Evolutionary conservation across 2,888 invertebrate genomes (phyloP), one percentile per base, ranked within the genome.

Genomic region (Ceraclea dissimilis): DNA sequence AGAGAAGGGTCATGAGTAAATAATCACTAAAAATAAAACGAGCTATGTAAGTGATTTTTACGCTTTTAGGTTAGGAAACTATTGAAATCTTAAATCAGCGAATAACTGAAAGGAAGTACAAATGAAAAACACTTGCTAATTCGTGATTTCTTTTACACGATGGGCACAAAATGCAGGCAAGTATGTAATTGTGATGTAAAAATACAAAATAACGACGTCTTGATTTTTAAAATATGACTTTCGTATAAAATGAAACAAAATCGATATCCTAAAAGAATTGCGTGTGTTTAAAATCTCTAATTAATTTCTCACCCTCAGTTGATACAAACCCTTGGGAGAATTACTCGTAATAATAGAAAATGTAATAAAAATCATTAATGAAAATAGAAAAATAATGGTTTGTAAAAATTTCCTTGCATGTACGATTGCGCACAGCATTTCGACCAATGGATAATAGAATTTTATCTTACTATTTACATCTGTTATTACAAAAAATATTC

Each of bases 361-460:
- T n/a, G 39, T 39, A n/a, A 39, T 39, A 39, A 39, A 39, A 39
- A 39, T 39, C 39, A 39, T 39, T 39, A 39, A 39, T 10, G 39
- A 39, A 39, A 39, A 39, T 39, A 39, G 39, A 39, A 39, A 39
- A 39, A 39, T 8, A 39, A 39, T 39, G 39, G 4, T 8, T 39
- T 13, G 13, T 39, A 13, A 39, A 39, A 39, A 52, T 57, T 49
- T 52, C 56, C 56, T 57, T 52, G 18, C 48, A 2, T 33, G 48
- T 39, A 49, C 52, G 49, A 52, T 39, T 44, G 56, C 52, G 52
- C 56, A 49, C 47, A 48, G 19, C 48, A 51, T 33, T 48, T 51
- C 22, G 11, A 46, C 20, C 46, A 10, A 5, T 5, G 4, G 39
- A 39, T 13, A 39, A 39, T 39, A 39, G 39, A 39, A 39, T 39